These are phyloP conservation scores for Aleiodes leptofemur DNA, from an alignment of 2,888 invertebrate genomes.

Conservation along the genomic window DNA sequence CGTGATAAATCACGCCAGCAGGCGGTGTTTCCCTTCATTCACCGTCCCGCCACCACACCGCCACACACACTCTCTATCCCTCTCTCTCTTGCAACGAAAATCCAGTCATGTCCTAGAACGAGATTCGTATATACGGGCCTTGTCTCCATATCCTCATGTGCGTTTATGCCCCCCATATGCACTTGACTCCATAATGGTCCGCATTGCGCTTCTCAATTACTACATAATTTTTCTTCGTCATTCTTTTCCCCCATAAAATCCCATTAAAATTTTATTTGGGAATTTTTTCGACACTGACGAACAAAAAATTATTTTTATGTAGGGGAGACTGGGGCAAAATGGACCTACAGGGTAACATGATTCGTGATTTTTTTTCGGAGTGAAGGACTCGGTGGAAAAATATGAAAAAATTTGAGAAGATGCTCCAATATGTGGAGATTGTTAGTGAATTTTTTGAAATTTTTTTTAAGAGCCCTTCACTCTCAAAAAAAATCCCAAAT, in stretches of 20 bases:
- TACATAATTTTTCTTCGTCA: background rate
- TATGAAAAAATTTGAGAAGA: too few relatives aligned
- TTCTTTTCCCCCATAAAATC: slow-evolving; percentile 28
- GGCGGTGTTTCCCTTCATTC: slow-evolving; percentile 71
- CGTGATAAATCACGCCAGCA: slow-evolving; percentile 73
- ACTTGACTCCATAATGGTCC: slow-evolving; percentile 67
- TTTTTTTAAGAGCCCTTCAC: too few relatives aligned
- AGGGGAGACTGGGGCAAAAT: too few relatives aligned
- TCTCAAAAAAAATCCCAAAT: too few relatives aligned
- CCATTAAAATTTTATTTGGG: background rate
- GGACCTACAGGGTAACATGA: too few relatives aligned
- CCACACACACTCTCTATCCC: slow-evolving; percentile 23
- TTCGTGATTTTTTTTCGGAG: too few relatives aligned
- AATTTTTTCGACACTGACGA: background rate
- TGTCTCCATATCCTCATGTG: slow-evolving; percentile 6
- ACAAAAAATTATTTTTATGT: too few relatives aligned
- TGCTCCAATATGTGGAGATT: too few relatives aligned
- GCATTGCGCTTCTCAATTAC: slow-evolving; percentile 49
- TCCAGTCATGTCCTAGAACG: slow-evolving; percentile 27
- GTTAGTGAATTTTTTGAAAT: too few relatives aligned
- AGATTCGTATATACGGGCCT: slow-evolving; percentile 47
- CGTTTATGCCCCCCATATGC: slow-evolving; percentile 59
- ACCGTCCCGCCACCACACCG: slow-evolving; percentile 60
- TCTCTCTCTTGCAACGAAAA: slow-evolving; percentile 27
- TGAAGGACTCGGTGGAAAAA: too few relatives aligned